A percentile compares a stretch with the other conserved stretches of the same genome.
These are phyloP conservation scores for Calameuta idolon DNA, from an alignment of 2,888 invertebrate genomes.

Conservation along the genomic window DNA sequence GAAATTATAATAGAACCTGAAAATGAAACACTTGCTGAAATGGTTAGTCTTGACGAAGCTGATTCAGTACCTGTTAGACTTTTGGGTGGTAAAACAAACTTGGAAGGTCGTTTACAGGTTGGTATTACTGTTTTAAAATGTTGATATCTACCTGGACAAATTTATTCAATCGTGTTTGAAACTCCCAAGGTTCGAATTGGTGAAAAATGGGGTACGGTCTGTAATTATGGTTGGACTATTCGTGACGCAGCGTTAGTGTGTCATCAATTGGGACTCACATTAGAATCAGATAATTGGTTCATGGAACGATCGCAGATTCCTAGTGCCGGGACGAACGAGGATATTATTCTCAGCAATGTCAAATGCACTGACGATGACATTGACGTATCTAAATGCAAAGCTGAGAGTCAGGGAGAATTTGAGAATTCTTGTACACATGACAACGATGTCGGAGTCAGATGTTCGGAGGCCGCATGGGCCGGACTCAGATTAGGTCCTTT, in stretches of 20 bases:
- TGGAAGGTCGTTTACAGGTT: conserved; percentile 88
- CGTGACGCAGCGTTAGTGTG: conserved; percentile 93
- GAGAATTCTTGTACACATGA: conserved; percentile 90
- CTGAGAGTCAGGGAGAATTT: conserved; percentile 82
- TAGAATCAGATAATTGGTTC: conserved; percentile 93
- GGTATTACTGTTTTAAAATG: conserved; percentile 15
- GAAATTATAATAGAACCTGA: conserved; percentile 75
- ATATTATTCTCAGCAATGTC: conserved; percentile 86
- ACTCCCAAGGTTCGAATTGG: conserved; percentile 77
- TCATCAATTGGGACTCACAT: conserved; percentile 91
- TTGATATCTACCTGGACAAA: neutral
- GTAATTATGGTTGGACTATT: conserved; percentile 95
- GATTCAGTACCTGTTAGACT: conserved; percentile 82
- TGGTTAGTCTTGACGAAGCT: conserved; percentile 65
- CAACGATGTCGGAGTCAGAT: conserved; percentile 88
- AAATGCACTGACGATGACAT: conserved; percentile 91
- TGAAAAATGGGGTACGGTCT: conserved; percentile 96
- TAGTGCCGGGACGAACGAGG: conserved; percentile 79
- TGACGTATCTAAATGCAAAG: conserved; percentile 88
- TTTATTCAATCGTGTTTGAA: neutral
- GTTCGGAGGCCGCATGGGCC: conserved; percentile 94
- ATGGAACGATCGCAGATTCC: conserved; percentile 87
- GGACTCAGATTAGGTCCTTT: conserved; percentile 91
- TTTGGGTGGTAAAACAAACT: conserved; percentile 82
- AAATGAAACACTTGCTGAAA: conserved; percentile 73